These are phyloP conservation scores for Enteromius paludinosus DNA, from an alignment of 2,797 vertebrate species.

Conservation along the genomic window DNA sequence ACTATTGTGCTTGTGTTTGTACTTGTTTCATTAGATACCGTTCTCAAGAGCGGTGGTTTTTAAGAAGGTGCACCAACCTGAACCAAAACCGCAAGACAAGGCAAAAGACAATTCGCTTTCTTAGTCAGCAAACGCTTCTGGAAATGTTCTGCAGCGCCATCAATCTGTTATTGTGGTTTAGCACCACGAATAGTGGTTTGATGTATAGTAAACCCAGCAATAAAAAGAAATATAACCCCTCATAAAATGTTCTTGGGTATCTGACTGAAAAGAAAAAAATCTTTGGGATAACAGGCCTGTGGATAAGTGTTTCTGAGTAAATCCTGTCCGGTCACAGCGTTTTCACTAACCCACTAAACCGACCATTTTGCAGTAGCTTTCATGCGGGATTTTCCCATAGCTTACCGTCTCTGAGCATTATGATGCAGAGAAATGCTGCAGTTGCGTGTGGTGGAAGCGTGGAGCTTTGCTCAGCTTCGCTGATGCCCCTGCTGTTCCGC, in stretches of 20 bases:
- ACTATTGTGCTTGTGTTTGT: conserved; percentile 11
- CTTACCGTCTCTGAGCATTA: conserved; percentile 18
- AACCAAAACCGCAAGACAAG: conserved; percentile 7
- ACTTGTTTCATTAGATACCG: conserved; percentile 16
- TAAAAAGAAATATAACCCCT: not conserved
- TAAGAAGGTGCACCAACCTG: conserved; percentile 7
- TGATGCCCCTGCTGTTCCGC: conserved; percentile 28
- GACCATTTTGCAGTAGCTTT: conserved; percentile 10
- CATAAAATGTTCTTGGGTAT: conserved; percentile 14
- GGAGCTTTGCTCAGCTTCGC: conserved; percentile 37
- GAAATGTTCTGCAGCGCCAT: not conserved
- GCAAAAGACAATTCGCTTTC: not conserved
- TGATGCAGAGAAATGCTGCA: conserved; percentile 38
- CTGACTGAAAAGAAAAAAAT: not conserved
- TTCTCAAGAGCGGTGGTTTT: not conserved
- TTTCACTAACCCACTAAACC: conserved; percentile 11
- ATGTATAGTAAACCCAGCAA: conserved; percentile 12
- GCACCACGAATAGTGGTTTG: not conserved
- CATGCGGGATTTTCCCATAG: conserved; percentile 20
- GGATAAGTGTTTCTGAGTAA: conserved; percentile 2
- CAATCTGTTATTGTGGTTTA: conserved; percentile 18
- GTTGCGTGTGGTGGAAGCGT: conserved; percentile 25
- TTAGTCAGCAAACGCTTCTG: not conserved
- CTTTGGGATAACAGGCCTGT: not conserved
- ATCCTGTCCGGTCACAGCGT: not conserved